Percentiles rank a stretch among this genome's conserved stretches.
These are phyloP conservation scores for Ariopsis seemanni DNA, from an alignment of 2,113 vertebrate species.

Conservation along the genomic window DNA sequence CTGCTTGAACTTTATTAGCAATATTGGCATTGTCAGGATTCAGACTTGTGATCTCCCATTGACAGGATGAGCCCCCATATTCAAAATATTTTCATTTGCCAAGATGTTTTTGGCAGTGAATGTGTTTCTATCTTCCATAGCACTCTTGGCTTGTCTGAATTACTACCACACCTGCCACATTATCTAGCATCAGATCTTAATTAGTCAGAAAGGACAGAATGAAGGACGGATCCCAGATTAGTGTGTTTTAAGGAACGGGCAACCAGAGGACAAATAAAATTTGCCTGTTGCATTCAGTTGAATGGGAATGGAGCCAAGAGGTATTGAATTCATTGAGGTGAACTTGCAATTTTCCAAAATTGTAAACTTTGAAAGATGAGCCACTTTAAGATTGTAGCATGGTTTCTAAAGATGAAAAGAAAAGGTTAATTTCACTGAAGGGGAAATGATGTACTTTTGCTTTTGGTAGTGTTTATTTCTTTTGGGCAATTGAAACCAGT, in stretches of 20 bases:
- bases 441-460: neutral
- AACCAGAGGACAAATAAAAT: neutral
- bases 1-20: neutral
- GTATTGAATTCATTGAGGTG: neutral
- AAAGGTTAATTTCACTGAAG: neutral
- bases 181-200: neutral
- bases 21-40: neutral
- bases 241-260: neutral
- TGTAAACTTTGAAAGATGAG: neutral
- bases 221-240: neutral
- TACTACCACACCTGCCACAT: neutral
- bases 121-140: neutral
- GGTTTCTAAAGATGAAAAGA: neutral
- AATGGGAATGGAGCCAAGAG: neutral
- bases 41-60: neutral
- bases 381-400: neutral
- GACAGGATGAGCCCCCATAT: neutral
- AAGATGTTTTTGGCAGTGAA: neutral
- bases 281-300: neutral
- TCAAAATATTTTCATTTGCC: neutral
- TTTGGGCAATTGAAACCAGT: neutral
- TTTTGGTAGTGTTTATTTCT: neutral
- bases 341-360: neutral
- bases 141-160: neutral
- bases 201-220: neutral